Conservation (phyloP, 2,888 invertebrate genomes). For the Drosophila emarginata region DNA sequence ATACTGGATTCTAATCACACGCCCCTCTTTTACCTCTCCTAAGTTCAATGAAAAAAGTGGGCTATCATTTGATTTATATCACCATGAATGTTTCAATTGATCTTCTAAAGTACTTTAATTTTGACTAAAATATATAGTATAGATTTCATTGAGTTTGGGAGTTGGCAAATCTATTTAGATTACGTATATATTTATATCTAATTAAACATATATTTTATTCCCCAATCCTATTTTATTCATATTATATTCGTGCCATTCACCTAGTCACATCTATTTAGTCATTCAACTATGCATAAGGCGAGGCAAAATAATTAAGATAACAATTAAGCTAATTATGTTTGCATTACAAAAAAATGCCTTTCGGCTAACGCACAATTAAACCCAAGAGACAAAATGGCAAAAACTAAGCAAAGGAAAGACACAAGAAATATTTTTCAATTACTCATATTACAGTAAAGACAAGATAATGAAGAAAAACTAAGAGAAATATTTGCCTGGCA, state of each 20-base stretch:
- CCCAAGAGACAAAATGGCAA: conserved; percentile 15
- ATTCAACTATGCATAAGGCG: conserved; percentile 33
- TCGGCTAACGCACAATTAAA: conserved; percentile 54
- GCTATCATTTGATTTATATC: no score
- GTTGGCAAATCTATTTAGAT: no score
- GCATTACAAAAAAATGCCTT: conserved; percentile 54
- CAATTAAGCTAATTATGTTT: conserved; percentile 71
- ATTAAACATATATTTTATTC: no score
- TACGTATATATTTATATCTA: no score
- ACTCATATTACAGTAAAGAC: conserved; percentile 39
- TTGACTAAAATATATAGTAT: no score
- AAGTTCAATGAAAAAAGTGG: no score
- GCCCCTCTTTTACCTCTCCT: not conserved
- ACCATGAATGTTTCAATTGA: no score
- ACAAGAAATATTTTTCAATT: conserved; percentile 46
- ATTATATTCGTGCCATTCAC: not conserved
- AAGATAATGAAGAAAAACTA: conserved; percentile 5
- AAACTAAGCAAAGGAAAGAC: conserved; percentile 12
- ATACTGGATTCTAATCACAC: not conserved
- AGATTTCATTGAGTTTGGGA: no score
- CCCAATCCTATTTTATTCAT: no score
- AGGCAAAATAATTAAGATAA: conserved; percentile 59
- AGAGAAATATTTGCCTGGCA: conserved; percentile 9
- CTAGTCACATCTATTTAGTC: conserved; percentile 22
- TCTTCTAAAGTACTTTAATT: no score